Percentiles rank a stretch among this genome's conserved stretches.
Evolutionary conservation across 2,888 invertebrate genomes (phyloP).

Genomic region (Himalopsyche japonica): DNA sequence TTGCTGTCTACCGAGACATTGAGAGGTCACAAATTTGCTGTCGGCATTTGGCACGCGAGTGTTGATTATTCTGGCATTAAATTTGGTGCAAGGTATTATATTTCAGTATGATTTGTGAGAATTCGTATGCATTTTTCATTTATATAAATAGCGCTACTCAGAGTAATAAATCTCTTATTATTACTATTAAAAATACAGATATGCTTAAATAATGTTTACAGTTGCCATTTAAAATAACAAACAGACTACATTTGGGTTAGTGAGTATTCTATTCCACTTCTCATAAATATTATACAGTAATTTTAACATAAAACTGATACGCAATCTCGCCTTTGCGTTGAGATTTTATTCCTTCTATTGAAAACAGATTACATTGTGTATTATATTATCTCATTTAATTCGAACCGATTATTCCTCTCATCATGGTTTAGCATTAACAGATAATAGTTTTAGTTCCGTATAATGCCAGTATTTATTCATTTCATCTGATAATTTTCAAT

Average conservation of each 20-base stretch:
- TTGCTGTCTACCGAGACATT: slow-evolving; percentile 6
- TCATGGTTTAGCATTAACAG: background rate
- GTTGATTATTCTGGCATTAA: slow-evolving; percentile 27
- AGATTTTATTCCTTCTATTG: background rate
- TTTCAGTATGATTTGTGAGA: slow-evolving; percentile 17
- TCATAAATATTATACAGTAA: background rate
- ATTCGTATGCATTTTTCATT: slow-evolving; percentile 32
- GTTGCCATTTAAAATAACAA: slow-evolving; percentile 5
- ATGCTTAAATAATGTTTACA: slow-evolving; percentile 15
- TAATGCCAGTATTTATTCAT: background rate
- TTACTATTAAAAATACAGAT: slow-evolving; percentile 7
- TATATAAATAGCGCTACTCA: slow-evolving; percentile 22
- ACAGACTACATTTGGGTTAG: slow-evolving; percentile 6
- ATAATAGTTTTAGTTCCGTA: background rate
- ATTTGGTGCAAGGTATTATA: slow-evolving; percentile 33
- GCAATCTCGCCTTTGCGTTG: background rate
- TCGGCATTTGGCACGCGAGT: slow-evolving; percentile 18
- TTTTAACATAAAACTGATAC: background rate
- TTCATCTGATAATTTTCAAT: background rate
- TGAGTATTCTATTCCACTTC: background rate
- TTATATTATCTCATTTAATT: background rate
- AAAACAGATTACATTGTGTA: background rate
- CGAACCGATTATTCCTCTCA: background rate
- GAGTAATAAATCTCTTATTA: slow-evolving; percentile 11
- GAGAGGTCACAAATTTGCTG: slow-evolving; percentile 34